phyloP scores from a whole-genome alignment of 2,888 invertebrate species.

The Lepidonotus clava region DNA sequence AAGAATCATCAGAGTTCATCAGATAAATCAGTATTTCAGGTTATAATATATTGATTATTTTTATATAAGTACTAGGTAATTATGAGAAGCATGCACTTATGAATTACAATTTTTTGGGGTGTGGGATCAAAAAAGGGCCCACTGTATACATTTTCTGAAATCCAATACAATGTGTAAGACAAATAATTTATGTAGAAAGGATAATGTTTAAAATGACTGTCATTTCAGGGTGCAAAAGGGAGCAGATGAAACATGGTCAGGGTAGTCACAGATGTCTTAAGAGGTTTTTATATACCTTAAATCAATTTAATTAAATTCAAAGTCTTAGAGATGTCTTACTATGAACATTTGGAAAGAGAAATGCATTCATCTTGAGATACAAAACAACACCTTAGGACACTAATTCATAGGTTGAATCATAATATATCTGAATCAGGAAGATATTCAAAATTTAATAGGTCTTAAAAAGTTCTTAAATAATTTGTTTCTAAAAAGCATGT shows the following conservation, averaged over 20 bases:
- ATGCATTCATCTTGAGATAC: too few species aligned
- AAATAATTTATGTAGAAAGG: background rate
- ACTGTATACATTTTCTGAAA: background rate
- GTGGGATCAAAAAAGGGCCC: background rate
- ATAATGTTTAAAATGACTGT: background rate
- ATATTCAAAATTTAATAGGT: background rate
- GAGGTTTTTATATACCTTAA: too few species aligned
- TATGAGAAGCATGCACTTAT: background rate
- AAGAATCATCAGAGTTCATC: too few species aligned
- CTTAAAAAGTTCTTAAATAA: too few species aligned
- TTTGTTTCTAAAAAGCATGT: background rate
- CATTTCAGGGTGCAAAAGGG: background rate
- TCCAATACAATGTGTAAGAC: background rate
- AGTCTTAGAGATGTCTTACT: too few species aligned
- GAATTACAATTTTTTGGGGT: background rate
- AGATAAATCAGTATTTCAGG: background rate
- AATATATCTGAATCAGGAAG: background rate
- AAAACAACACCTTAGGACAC: too few species aligned
- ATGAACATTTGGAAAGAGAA: too few species aligned
- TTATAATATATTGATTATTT: background rate
- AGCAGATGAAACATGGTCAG: too few species aligned
- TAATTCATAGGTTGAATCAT: background rate
- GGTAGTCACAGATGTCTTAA: too few species aligned
- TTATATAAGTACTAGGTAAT: background rate
- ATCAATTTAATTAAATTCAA: too few species aligned